Base-by-base conservation (phyloP, 2,797 vertebrate genomes). In the Pseudochaenichthys georgianus region DNA sequence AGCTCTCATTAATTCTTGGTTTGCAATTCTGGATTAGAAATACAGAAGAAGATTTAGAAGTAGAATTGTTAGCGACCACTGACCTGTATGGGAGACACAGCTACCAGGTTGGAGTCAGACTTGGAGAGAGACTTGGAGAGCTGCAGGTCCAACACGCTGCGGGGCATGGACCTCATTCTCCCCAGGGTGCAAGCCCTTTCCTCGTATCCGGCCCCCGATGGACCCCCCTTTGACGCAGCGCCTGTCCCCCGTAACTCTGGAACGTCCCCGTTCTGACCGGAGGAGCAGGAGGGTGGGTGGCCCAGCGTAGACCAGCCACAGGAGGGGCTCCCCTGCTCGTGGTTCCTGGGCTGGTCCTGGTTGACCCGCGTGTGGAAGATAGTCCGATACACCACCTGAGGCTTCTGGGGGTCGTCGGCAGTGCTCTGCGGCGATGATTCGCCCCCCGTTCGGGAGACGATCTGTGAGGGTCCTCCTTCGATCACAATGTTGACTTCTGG, bases 101-200 rank as follows among this genome's bases (percentile, higher is more conserved):
- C 95, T 52, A 97, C 96, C 65, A 99, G 95, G 92, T 99, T 97
- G 59, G 98, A 99, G 80, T 99, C 98, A 0, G 98, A 99, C 90
- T 99, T 99, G 0, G 98, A 99, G 82, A 99, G 94, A 48, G 87
- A 96, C 93, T 97, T 97, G 79, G 96, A 96, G 80, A 97, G 94
- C 85, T 98, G 97, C 90, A 97, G 94, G 88, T 99, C 97, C 72
- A 98, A 89, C 77, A 97, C 93, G 17, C 95, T 96, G 86, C 96
- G 97, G 68, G 97, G 97, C 78, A 97, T 93, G 1, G 97, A 97
- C 68, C 97, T 94, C 94, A 99, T 98, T 92, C 98, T 97, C 61
- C 97, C 98, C 53, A 99, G 94, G 0, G 98, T 99, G 91, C 97
- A 98, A 0, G 98, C 97, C 80, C 97, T 93, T 81, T 99, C 98